These are phyloP conservation scores for Pseudococcus viburni DNA, from an alignment of 2,888 invertebrate genomes.

Conservation along the genomic window DNA sequence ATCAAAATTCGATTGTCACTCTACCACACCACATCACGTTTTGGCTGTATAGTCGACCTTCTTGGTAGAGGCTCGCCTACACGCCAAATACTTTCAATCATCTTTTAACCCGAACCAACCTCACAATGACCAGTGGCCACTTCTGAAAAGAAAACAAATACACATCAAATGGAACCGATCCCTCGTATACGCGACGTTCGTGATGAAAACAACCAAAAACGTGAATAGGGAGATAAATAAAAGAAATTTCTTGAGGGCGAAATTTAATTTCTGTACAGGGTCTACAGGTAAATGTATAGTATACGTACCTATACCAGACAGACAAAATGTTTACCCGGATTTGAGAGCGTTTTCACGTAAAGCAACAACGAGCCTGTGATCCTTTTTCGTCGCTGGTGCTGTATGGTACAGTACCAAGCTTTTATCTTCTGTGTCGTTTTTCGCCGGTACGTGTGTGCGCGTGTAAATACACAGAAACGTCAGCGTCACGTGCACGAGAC, in stretches of 20 bases:
- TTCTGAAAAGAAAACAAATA: no score
- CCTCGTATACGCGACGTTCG: no score
- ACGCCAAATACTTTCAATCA: no score
- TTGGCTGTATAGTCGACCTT: no score
- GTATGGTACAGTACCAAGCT: neutral
- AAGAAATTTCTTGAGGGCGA: neutral
- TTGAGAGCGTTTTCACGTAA: neutral
- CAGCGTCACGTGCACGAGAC: neutral
- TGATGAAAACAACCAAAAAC: no score
- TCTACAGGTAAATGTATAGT: neutral
- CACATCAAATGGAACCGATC: no score
- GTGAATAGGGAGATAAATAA: neutral
- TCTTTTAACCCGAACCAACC: no score
- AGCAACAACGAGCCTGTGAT: neutral
- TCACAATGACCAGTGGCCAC: no score
- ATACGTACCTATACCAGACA: neutral
- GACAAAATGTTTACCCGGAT: slow-evolving; percentile 3
- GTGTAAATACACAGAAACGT: neutral
- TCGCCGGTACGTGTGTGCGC: neutral
- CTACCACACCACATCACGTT: no score
- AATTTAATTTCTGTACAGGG: slow-evolving; percentile 1
- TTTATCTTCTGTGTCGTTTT: neutral
- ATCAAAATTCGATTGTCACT: no score
- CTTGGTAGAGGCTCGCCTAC: no score
- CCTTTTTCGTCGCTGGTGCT: neutral